Conservation (phyloP, 1,140 invertebrate genomes). For the Antheraea mylitta region DNA sequence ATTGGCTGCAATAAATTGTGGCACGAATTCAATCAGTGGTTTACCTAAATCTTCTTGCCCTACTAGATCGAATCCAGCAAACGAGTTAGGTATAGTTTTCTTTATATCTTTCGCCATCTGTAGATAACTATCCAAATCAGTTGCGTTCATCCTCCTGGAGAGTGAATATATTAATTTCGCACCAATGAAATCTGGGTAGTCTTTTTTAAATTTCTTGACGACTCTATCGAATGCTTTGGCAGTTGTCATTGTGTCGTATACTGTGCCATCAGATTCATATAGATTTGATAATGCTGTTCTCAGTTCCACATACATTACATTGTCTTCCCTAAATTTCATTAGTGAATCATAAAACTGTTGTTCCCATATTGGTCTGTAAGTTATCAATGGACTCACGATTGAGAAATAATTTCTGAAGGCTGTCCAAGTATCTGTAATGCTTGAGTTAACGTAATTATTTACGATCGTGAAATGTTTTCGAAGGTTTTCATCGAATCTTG, state of each 20-base stretch:
- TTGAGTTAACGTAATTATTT: slow-evolving; percentile 80
- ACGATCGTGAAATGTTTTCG: slow-evolving; percentile 81
- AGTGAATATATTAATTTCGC: slow-evolving; percentile 87
- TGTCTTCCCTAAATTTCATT: slow-evolving; percentile 86
- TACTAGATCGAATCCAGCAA: slow-evolving; percentile 88
- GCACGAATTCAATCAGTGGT: slow-evolving; percentile 82
- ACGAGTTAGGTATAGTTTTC: slow-evolving; percentile 72
- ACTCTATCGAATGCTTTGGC: slow-evolving; percentile 81
- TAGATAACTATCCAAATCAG: slow-evolving; percentile 71
- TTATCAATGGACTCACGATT: slow-evolving; percentile 81
- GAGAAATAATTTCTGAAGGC: slow-evolving; percentile 84
- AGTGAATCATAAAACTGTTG: slow-evolving; percentile 87
- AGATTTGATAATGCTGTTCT: slow-evolving; percentile 78
- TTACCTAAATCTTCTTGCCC: slow-evolving; percentile 85
- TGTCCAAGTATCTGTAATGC: slow-evolving; percentile 84
- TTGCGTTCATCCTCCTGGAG: slow-evolving; percentile 55
- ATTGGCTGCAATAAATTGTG: slow-evolving; percentile 76
- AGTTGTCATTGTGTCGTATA: slow-evolving; percentile 77
- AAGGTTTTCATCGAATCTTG: slow-evolving; percentile 80
- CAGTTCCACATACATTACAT: slow-evolving; percentile 90
- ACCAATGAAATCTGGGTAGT: slow-evolving; percentile 85
- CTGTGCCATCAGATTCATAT: slow-evolving; percentile 83
- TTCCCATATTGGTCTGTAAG: slow-evolving; percentile 85
- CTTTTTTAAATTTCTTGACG: slow-evolving; percentile 77
- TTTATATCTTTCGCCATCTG: slow-evolving; percentile 55